A percentile compares a stretch with the other conserved stretches of the same genome.
Evolutionary conservation across 2,888 invertebrate genomes (phyloP).

Genomic region (Coenonympha glycerion): DNA sequence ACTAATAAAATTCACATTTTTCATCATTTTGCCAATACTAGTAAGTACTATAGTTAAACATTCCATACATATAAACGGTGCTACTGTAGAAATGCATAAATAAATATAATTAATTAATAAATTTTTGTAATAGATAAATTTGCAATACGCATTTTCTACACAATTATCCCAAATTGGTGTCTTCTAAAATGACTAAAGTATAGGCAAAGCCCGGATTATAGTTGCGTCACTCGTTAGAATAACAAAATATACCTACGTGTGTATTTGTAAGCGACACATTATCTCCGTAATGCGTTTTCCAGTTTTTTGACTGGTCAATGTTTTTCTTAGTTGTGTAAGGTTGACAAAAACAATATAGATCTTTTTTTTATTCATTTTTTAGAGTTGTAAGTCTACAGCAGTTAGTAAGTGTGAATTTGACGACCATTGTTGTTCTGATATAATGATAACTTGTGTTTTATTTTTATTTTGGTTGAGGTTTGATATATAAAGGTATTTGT

Average conservation of each 20-base stretch:
- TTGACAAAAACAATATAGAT: constrained; percentile 20
- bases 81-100: too few species aligned
- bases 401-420: too few species aligned
- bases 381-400: neutral
- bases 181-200: constrained; percentile 43
- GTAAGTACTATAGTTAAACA: too few species aligned
- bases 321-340: constrained; percentile 26
- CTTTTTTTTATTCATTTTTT: neutral
- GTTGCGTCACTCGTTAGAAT: constrained; percentile 47
- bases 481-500: too few species aligned
- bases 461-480: too few species aligned
- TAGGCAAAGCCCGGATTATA: constrained; percentile 30
- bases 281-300: constrained; percentile 44
- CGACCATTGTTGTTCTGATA: too few species aligned
- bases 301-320: constrained; percentile 43
- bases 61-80: too few species aligned
- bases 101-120: too few species aligned
- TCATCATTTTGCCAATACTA: too few species aligned
- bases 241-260: constrained; percentile 29
- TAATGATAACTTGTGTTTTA: too few species aligned
- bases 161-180: constrained; percentile 46
- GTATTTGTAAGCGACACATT: constrained; percentile 29
- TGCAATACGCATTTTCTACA: constrained; percentile 19
- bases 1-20: too few species aligned
- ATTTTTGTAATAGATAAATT: too few species aligned